Evolutionary conservation across 2,888 invertebrate species (phyloP).

Genomic region (Cryptophagus acutangulus): DNA sequence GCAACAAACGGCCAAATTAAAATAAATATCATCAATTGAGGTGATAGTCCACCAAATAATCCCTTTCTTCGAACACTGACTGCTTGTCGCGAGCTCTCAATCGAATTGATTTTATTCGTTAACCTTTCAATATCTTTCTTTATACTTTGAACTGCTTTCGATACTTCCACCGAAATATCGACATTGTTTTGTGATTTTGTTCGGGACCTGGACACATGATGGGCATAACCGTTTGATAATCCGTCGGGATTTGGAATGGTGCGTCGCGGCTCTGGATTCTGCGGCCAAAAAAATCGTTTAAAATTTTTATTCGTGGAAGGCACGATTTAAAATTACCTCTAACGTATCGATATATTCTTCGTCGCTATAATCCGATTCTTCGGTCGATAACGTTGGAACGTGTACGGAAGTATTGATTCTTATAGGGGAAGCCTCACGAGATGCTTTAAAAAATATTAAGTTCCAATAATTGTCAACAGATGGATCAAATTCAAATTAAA

Average conservation of each 20-base stretch:
- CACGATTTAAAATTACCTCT: slow-evolving; percentile 54
- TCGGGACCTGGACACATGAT: slow-evolving; percentile 36
- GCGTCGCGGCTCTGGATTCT: slow-evolving; percentile 39
- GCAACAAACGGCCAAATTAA: slow-evolving; percentile 65
- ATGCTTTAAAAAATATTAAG: slow-evolving; percentile 49
- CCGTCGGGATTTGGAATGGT: slow-evolving; percentile 24
- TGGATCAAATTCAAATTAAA: slow-evolving; percentile 11
- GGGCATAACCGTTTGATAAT: slow-evolving; percentile 29
- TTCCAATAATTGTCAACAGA: slow-evolving; percentile 19
- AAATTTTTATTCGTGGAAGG: neutral
- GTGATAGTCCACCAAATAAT: slow-evolving; percentile 33
- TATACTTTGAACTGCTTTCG: slow-evolving; percentile 49
- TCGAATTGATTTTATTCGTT: slow-evolving; percentile 44
- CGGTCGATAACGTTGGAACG: slow-evolving; percentile 24
- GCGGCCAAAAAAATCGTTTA: slow-evolving; percentile 20
- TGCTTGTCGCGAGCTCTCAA: slow-evolving; percentile 36
- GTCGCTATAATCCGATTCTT: slow-evolving; percentile 62
- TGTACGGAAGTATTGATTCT: slow-evolving; percentile 49
- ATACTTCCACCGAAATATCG: slow-evolving; percentile 51
- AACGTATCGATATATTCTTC: slow-evolving; percentile 80
- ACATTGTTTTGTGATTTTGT: slow-evolving; percentile 28
- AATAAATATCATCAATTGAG: slow-evolving; percentile 55
- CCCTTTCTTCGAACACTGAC: slow-evolving; percentile 17
- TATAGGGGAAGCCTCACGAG: slow-evolving; percentile 66
- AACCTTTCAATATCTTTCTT: slow-evolving; percentile 50